Conservation (phyloP, 1,140 invertebrate species). For the Scaptomyza pallida region DNA sequence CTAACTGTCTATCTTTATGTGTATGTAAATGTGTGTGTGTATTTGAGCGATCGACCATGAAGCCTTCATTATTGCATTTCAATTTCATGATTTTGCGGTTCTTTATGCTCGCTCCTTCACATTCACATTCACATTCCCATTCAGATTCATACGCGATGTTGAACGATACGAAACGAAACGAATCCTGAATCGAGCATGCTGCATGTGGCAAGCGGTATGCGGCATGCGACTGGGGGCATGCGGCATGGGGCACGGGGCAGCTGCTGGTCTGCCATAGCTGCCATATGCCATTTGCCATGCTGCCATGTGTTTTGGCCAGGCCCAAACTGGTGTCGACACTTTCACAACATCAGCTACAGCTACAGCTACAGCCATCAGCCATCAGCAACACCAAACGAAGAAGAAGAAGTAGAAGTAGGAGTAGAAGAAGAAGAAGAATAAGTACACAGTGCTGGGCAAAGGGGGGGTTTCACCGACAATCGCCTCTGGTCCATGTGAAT, state of each 20-base stretch:
- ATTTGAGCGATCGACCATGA: conserved; percentile 80
- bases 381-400: conserved; percentile 13
- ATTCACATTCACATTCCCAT: conserved; percentile 26
- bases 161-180: conserved; percentile 13
- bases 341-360: conserved; percentile 62
- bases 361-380: conserved; percentile 28
- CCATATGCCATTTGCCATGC: conserved; percentile 34
- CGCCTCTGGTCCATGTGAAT: conserved; percentile 17
- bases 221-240: conserved; percentile 34
- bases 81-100: conserved; percentile 82
- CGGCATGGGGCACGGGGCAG: conserved; percentile 25
- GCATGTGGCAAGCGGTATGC: conserved; percentile 32
- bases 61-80: conserved; percentile 82
- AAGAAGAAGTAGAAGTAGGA: background rate
- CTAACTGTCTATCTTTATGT: conserved; percentile 25
- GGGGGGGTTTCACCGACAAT: conserved; percentile 11
- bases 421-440: background rate
- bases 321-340: conserved; percentile 74
- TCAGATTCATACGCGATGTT: conserved; percentile 16
- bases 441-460: background rate
- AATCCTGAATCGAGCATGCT: conserved; percentile 15
- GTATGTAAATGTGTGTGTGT: conserved; percentile 32
- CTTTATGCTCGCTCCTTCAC: conserved; percentile 72
- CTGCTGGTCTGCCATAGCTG: conserved; percentile 38
- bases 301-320: conserved; percentile 70